phyloP scores from a whole-genome alignment of 2,113 vertebrate genomes.

The Hippocampus mohnikei region DNA sequence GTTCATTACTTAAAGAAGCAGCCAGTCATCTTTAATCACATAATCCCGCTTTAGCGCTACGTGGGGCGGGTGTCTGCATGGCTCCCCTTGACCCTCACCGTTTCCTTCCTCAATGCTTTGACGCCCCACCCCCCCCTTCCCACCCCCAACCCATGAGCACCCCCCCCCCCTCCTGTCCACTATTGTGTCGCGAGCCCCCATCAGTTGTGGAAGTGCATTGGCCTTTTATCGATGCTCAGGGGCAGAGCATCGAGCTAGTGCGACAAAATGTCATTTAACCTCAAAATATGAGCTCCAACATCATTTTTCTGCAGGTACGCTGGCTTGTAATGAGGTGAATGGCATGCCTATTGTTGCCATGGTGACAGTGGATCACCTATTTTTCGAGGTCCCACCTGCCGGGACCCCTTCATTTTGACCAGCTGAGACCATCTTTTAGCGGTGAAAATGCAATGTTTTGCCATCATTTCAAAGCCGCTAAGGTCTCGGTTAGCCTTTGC shows the following conservation, averaged over 20 bases:
- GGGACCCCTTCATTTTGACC: not conserved
- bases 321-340: not conserved
- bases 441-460: not conserved
- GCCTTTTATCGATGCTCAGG: slow-evolving; percentile 46
- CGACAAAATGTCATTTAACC: slow-evolving; percentile 5
- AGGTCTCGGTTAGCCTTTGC: not conserved
- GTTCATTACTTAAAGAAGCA: slow-evolving; percentile 58
- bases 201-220: slow-evolving; percentile 43
- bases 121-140: slow-evolving; percentile 19
- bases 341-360: not conserved
- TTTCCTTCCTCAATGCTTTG: slow-evolving; percentile 48
- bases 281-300: not conserved
- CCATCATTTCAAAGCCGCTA: not conserved
- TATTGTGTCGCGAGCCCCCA: slow-evolving; percentile 57
- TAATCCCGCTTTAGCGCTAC: slow-evolving; percentile 58
- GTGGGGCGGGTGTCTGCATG: slow-evolving; percentile 43
- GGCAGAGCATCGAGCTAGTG: slow-evolving; percentile 17
- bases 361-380: not conserved
- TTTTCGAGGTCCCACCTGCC: not conserved
- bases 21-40: slow-evolving; percentile 66
- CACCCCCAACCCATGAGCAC: slow-evolving; percentile 5
- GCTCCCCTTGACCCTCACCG: slow-evolving; percentile 47
- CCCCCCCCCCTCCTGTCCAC: slow-evolving; percentile 2
- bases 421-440: not conserved
- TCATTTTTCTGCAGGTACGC: not conserved